A percentile compares a stretch with the other conserved stretches of the same genome.
Evolutionary conservation across 2,113 vertebrate genomes (phyloP).

Genomic region (Amphiprion percula): DNA sequence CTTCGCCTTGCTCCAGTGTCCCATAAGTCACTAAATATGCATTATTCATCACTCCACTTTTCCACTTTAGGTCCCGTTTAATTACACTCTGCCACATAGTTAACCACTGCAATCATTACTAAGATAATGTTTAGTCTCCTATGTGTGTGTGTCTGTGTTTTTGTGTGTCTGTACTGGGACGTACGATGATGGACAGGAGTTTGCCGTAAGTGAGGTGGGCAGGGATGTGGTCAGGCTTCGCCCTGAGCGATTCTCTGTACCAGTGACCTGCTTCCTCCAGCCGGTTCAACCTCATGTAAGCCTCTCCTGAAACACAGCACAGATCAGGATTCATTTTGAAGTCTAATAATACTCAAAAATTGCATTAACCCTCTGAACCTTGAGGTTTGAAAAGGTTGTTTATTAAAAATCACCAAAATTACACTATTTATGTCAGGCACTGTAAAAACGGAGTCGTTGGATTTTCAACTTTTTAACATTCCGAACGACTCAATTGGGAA

Average conservation of each 20-base stretch:
- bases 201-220: constrained; percentile 98
- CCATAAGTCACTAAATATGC: constrained; percentile 40
- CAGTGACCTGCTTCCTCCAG: constrained; percentile 92
- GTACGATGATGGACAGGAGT: constrained; percentile 91
- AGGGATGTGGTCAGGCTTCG: constrained; percentile 97
- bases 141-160: background rate
- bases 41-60: constrained; percentile 46
- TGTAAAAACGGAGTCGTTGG: no score
- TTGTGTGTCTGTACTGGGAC: constrained; percentile 53
- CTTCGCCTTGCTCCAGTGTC: constrained; percentile 4
- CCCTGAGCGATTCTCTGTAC: constrained; percentile 93
- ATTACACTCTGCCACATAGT: constrained; percentile 49
- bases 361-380: no score
- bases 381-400: no score
- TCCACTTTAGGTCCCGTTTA: constrained; percentile 43
- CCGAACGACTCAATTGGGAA: no score
- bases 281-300: constrained; percentile 93
- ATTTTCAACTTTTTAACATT: no score
- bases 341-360: no score
- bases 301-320: constrained; percentile 88
- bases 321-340: background rate
- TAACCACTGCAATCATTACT: constrained; percentile 38
- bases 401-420: no score
- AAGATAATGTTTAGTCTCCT: constrained; percentile 13
- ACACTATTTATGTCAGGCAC: no score